Percentiles rank a stretch among this genome's conserved stretches.
Evolutionary conservation across 1,140 invertebrate species (phyloP).

Genomic region (Diachasma alloeum): DNA sequence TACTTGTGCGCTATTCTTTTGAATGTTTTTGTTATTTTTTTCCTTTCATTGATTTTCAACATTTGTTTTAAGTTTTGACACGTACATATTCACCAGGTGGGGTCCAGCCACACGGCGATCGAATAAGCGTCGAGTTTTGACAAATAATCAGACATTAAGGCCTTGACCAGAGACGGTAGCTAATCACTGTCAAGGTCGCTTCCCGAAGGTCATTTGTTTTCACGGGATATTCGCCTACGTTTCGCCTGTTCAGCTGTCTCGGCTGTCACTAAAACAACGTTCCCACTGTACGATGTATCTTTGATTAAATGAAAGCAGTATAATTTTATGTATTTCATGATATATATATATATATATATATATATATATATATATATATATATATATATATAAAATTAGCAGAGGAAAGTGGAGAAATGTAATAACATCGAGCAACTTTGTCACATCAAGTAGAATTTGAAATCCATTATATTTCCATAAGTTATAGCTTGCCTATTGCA

Average conservation of each 20-base stretch:
- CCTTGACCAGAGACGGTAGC: constrained; percentile 65
- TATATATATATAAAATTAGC: no score
- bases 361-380: no score
- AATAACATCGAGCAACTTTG: no score
- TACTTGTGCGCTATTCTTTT: constrained; percentile 51
- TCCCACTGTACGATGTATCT: constrained; percentile 63
- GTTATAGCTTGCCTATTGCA: no score
- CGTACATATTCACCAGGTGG: constrained; percentile 61
- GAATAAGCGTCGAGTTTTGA: constrained; percentile 57
- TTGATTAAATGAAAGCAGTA: constrained; percentile 20
- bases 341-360: no score
- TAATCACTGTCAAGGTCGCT: constrained; percentile 67
- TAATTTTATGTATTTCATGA: no score
- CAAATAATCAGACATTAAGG: constrained; percentile 57
- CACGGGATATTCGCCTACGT: constrained; percentile 65
- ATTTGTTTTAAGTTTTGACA: constrained; percentile 42
- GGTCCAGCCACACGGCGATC: constrained; percentile 62
- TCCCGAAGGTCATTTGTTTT: constrained; percentile 67
- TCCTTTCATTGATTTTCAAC: neutral
- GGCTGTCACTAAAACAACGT: constrained; percentile 65
- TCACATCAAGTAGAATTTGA: no score
- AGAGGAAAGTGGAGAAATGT: no score
- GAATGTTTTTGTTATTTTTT: neutral
- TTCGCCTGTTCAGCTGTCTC: constrained; percentile 63
- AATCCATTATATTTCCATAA: no score